A percentile compares a stretch with the other conserved stretches of the same genome.
Conservation (phyloP, 2,113 vertebrate genomes). For the Hyperopisus bebe region DNA sequence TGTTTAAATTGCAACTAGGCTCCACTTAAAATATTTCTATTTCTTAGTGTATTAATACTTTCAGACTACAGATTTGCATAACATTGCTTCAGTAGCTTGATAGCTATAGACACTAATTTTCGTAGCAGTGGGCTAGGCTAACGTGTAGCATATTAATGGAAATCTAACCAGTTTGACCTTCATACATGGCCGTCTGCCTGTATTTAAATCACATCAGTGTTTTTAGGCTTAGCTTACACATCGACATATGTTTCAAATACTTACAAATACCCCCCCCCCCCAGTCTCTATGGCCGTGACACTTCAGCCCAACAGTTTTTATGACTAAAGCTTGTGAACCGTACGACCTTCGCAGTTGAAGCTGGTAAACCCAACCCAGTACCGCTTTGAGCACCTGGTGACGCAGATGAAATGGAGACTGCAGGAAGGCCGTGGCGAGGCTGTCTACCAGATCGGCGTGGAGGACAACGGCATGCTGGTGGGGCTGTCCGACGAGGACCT, state of each 20-base stretch:
- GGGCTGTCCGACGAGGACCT: slow-evolving; percentile 91
- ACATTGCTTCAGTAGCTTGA: background rate
- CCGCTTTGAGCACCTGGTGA: slow-evolving; percentile 94
- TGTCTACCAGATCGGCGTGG: slow-evolving; percentile 95
- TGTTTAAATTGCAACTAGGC: background rate
- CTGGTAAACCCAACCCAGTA: slow-evolving; percentile 93
- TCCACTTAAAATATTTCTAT: background rate
- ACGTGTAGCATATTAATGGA: background rate
- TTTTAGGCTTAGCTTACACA: background rate
- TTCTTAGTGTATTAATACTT: background rate
- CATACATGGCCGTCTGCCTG: background rate
- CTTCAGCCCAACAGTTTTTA: background rate
- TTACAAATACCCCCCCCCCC: background rate
- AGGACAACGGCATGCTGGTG: slow-evolving; percentile 93
- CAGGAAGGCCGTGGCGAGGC: slow-evolving; percentile 96
- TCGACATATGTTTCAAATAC: background rate
- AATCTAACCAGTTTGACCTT: background rate
- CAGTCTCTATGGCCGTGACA: background rate
- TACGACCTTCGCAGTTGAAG: slow-evolving; percentile 56
- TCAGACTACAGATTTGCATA: background rate
- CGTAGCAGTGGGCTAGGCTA: background rate
- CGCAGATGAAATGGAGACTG: slow-evolving; percentile 97
- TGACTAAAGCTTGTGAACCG: background rate
- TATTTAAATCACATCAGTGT: background rate
- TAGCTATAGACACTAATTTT: background rate